Conservation (phyloP, 2,113 vertebrate genomes). For the Paracanthobrama guichenoti region DNA sequence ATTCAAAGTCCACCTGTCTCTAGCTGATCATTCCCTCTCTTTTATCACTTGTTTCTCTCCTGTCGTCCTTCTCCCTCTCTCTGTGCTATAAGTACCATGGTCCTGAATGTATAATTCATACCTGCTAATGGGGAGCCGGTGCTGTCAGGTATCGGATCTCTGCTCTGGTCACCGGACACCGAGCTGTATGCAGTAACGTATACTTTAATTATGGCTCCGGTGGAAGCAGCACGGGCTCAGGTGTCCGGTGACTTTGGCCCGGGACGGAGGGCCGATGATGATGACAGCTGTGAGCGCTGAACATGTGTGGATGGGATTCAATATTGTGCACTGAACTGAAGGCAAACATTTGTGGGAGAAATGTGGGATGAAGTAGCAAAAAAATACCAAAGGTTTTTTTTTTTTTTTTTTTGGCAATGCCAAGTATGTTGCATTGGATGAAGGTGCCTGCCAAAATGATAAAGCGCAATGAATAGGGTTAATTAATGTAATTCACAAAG, state of each 20-base stretch:
- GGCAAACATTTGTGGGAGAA: background rate
- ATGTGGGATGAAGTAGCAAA: background rate
- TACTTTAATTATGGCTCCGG: conserved; percentile 63
- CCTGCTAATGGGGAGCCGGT: conserved; percentile 62
- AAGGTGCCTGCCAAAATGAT: too few species aligned
- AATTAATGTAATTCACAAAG: too few species aligned
- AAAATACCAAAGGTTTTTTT: background rate
- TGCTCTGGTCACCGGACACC: conserved; percentile 52
- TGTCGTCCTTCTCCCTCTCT: conserved; percentile 24
- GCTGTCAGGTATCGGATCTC: conserved; percentile 58
- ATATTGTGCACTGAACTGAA: conserved; percentile 33
- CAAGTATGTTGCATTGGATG: too few species aligned
- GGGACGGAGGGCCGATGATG: conserved; percentile 59
- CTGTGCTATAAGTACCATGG: conserved; percentile 42
- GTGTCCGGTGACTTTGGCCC: conserved; percentile 67
- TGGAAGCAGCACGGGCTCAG: conserved; percentile 51
- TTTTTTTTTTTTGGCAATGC: too few species aligned
- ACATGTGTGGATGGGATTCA: conserved; percentile 57
- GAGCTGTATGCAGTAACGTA: conserved; percentile 59
- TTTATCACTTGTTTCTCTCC: conserved; percentile 18
- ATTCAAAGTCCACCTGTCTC: background rate
- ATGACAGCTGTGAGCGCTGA: conserved; percentile 57
- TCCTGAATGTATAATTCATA: conserved; percentile 68
- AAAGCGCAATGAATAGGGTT: too few species aligned
- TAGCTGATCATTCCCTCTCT: background rate